Evolutionary conservation across 2,888 invertebrate species (phyloP).

Genomic region (Campoplex capitator): DNA sequence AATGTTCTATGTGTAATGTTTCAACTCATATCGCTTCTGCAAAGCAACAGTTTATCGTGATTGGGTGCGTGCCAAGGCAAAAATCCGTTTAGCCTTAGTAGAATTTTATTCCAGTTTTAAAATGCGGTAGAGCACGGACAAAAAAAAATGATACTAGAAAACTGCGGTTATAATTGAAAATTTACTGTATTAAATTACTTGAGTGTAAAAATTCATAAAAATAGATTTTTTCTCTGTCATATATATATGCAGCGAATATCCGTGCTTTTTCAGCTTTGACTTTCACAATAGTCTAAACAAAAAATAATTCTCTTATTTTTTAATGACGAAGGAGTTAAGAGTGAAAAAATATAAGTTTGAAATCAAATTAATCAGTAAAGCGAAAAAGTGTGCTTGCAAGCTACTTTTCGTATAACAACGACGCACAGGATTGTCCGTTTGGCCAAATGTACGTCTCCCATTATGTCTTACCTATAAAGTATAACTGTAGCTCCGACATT

Average conservation of each 20-base stretch:
- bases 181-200: background rate
- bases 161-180: slow-evolving; percentile 2
- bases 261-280: background rate
- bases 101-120: slow-evolving; percentile 13
- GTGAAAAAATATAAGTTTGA: slow-evolving; percentile 13
- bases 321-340: background rate
- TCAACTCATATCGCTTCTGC: slow-evolving; percentile 1
- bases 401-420: slow-evolving; percentile 29
- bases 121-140: slow-evolving; percentile 1
- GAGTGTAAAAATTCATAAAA: background rate
- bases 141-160: background rate
- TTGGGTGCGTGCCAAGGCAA: slow-evolving; percentile 20
- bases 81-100: slow-evolving; percentile 11
- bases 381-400: slow-evolving; percentile 26
- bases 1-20: slow-evolving; percentile 5
- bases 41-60: slow-evolving; percentile 22
- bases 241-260: background rate
- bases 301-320: background rate
- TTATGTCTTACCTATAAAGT: slow-evolving; percentile 61
- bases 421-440: slow-evolving; percentile 26
- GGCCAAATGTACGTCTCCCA: slow-evolving; percentile 51
- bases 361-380: slow-evolving; percentile 70
- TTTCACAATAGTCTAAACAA: background rate
- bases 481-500: slow-evolving; percentile 73
- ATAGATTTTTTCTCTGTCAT: background rate